These are phyloP conservation scores for Chaetura pelagica DNA, from an alignment of 2,113 vertebrate genomes.

Conservation along the genomic window DNA sequence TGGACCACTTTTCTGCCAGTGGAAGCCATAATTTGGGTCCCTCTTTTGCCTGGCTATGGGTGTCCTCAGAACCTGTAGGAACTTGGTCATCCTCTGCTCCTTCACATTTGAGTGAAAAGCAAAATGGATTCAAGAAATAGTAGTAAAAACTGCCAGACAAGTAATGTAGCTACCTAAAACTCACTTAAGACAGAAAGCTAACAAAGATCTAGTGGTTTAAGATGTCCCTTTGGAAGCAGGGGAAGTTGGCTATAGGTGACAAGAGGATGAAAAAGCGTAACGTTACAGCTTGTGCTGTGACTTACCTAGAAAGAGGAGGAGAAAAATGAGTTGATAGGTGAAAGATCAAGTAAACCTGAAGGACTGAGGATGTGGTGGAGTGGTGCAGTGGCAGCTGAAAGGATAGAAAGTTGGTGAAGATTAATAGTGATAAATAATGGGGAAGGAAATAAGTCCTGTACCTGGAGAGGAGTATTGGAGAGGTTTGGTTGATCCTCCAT, in stretches of 20 bases:
- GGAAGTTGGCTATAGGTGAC: background rate
- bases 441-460: background rate
- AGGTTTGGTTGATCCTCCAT: fast-evolving
- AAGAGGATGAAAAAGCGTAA: background rate
- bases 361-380: background rate
- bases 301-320: background rate
- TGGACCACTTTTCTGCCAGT: background rate
- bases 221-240: background rate
- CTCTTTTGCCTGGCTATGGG: background rate
- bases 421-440: background rate
- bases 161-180: background rate
- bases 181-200: background rate
- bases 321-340: background rate
- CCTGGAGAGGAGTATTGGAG: background rate
- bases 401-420: background rate
- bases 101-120: background rate
- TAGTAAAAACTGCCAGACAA: background rate
- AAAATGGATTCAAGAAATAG: background rate
- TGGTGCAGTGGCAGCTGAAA: background rate
- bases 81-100: fast-evolving
- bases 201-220: background rate
- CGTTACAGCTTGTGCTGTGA: background rate
- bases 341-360: background rate
- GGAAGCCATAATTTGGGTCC: background rate
- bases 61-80: background rate